Evolutionary conservation across 2,797 vertebrate species (phyloP), one percentile per base, ranked within the genome.

Genomic region (Callimico goeldii): DNA sequence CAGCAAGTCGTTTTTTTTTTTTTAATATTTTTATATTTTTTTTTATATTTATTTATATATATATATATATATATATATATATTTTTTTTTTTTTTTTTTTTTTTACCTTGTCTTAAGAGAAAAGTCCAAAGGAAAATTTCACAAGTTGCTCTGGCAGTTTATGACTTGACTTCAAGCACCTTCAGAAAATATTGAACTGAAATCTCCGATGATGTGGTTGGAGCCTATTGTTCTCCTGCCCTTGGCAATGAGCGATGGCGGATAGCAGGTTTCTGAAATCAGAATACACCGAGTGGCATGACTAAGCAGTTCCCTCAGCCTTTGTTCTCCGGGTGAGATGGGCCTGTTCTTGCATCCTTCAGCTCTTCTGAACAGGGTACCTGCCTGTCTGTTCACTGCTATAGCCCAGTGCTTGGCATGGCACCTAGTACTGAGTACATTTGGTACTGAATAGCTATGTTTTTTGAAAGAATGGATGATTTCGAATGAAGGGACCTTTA

Each of bases 361-460:
- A 9, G 22, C 55, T 89, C 43, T 11, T 24, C 41, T 9, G 28
- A 10, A 5, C 5, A 30, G 26, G 57, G 4, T 12, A 13, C 17
- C 19, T 36, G 5, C 9, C 41, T 22, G 3, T n/a, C 7, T 58
- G n/a, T 58, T 55, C 2, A 2, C 24, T 0, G 0, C 1, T 1
- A 5, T 33, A 46, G 61, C 50, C 92, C 20, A 7, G 86, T 12
- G n/a, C 33, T 86, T 19, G 33, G 46, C 36, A 0, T 50, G 33
- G 64, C 5, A 11, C 28, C 58, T 43, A 14, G 48, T 15, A 2
- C 13, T 58, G 30, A 30, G 28, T 43, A 70, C 3, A n/a, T 17
- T 48, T 70, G 41, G 24, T 75, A 28, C 41, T 36, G 41, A 58
- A 9, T 61, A 85, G 77, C 80, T 48, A 20, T 41, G 28, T 20